A percentile compares a stretch with the other conserved stretches of the same genome.
These are phyloP conservation scores for Arctopsyche grandis DNA, from an alignment of 1,140 invertebrate species.

Conservation along the genomic window DNA sequence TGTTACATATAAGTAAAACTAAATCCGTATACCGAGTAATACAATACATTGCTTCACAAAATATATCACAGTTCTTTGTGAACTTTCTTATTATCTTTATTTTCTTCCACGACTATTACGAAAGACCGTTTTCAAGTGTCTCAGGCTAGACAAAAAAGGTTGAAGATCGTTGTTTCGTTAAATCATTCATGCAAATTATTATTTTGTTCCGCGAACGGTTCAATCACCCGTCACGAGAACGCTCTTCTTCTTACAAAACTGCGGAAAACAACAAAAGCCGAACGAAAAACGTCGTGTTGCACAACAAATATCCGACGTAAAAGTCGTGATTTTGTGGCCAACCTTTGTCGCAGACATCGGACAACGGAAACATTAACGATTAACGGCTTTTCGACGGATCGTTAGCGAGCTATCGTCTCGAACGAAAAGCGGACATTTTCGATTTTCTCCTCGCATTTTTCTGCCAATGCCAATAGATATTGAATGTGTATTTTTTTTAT, in stretches of 20 bases:
- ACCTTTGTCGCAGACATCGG: background rate
- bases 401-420: background rate
- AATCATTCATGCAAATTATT: background rate
- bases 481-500: background rate
- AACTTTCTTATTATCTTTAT: too few species aligned
- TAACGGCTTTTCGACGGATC: background rate
- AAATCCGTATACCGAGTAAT: too few species aligned
- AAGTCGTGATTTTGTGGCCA: background rate
- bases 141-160: background rate
- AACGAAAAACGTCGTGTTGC: background rate
- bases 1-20: too few species aligned
- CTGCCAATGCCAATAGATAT: background rate
- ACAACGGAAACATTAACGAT: background rate
- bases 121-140: background rate
- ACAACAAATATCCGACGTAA: background rate
- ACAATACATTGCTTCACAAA: too few species aligned
- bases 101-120: too few species aligned
- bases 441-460: background rate
- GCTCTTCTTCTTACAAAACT: background rate
- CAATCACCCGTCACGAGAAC: slow-evolving; percentile 25
- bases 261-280: background rate
- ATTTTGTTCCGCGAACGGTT: slow-evolving; percentile 10
- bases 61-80: too few species aligned
- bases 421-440: background rate
- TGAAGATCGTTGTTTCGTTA: background rate